Base-by-base conservation (phyloP, 2,113 vertebrate species). In the Microcebus jonahi region DNA sequence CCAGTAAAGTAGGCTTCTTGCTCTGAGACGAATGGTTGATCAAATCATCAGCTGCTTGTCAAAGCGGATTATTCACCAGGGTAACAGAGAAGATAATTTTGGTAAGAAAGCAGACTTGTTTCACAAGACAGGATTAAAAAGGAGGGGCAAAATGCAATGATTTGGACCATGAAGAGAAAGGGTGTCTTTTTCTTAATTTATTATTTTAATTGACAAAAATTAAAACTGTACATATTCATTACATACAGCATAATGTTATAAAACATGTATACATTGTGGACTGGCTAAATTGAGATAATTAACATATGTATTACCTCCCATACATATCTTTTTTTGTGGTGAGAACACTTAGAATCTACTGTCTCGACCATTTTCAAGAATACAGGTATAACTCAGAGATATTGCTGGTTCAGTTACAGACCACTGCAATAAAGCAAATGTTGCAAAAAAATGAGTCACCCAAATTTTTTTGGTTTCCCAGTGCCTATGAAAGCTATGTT, bases 31-130 rank as follows among this genome's bases (percentile, higher is more conserved):
- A 80, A 81, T 76, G 21, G 8, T 27, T 36, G 15, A 55, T 76
- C 63, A 50, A 36, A 76, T 65, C 50, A 63, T 63, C 61, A 68
- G 57, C n/a, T 83, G 59, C 42, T 88, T 63, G 59, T 76, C 45
- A 31, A 50, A 84, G 36, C 23, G 45, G 70, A 63, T 36, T 89
- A 57, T 45, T 95, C 65, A 34, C 5, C 65, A 59, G 65, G 68
- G 71, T 91, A 75, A 92, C 67, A 94, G 63, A 94, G 57, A 31
- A 68, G 18, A 34, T 76, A 73, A 90, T 88, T 90, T 88, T 73
- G 48, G 29, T 76, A 77, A 94, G 67, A 86, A 96, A 91, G 73
- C 27, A 70, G 53, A 81, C 20, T 34, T 53, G 5, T 80, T 94
- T 67, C 29, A 91, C 25, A 93, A 94, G 94, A 29, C 45, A 36